Evolutionary conservation across 2,797 vertebrate genomes (phyloP), one percentile per base, ranked within the genome.

Genomic region (Sphenopsis melanotis): DNA sequence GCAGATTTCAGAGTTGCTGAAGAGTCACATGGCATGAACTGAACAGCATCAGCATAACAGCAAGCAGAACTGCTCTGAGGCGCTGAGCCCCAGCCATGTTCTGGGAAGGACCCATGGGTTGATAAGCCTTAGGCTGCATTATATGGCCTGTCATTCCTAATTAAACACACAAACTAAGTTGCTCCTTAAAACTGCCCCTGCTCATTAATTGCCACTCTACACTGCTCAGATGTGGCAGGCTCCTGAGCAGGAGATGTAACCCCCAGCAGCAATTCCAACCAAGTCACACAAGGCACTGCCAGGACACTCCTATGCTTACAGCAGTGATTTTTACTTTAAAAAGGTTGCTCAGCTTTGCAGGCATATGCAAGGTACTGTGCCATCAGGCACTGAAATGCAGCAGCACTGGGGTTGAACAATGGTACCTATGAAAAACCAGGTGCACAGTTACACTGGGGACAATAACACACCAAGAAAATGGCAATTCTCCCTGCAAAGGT

Each of bases 181-280:
- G 47, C 56, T 65, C 79, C 72, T 91, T 64, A 91, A 69, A 90
- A 50, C n/a, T 78, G 74, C 50, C 47, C 66, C 41, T 30, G 8
- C 30, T 59, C 16, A 41, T 72, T 77, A 90, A 53, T 4, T 74
- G 59, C 20, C 30, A 63, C 15, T 46, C 17, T 14, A 16, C 10
- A 27, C 8, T 65, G 10, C 53, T 52, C 32, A 32, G 52, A 72
- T 59, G 4, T 41, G 75, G 60, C 81, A 89, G 49, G 44, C 32
- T 87, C 77, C 77, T 11, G 18, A 59, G 23, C 0, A 53, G 7
- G 49, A 57, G 3, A 27, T 1, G 5, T 2, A 52, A 37, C 12
- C 53, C 74, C 47, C 68, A 60, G 64, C 66, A 79, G 66, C 50
- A 49, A 53, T 53, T 49, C 53, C 26, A 44, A 26, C 8, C 63